Evolutionary conservation across 2,888 invertebrate genomes (phyloP).

Genomic region (Mayetiola destructor): DNA sequence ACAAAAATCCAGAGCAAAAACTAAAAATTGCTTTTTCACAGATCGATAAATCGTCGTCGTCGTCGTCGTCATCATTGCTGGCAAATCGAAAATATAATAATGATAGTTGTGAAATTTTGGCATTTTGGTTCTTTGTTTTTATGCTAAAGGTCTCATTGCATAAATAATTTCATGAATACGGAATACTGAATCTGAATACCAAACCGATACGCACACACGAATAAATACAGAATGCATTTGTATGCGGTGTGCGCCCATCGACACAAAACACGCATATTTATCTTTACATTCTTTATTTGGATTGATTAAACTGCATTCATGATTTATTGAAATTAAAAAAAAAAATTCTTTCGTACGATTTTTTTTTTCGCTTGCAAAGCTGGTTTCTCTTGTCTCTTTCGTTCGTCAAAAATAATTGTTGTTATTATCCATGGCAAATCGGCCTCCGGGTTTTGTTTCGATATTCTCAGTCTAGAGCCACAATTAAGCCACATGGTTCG

Average conservation of each 20-base stretch:
- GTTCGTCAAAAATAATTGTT: not conserved
- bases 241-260: not conserved
- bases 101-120: constrained; percentile 2
- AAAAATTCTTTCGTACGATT: no score
- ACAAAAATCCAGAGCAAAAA: no score
- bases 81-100: no score
- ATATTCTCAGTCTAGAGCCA: not conserved
- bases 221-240: not conserved
- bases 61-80: no score
- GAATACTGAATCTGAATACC: no score
- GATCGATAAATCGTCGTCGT: constrained; percentile 10
- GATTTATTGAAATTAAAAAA: not conserved
- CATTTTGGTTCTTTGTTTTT: not conserved
- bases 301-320: not conserved
- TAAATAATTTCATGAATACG: constrained; percentile 6
- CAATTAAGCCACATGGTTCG: not conserved
- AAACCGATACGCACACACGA: constrained; percentile 6
- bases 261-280: not conserved
- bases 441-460: constrained; percentile 1
- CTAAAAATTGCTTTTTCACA: no score
- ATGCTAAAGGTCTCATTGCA: not conserved
- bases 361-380: no score
- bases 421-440: not conserved
- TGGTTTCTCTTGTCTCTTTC: no score
- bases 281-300: not conserved